Percentiles rank a stretch among this genome's conserved stretches.
These are phyloP conservation scores for Odontamblyopus rebecca DNA, from an alignment of 2,797 vertebrate species.

Conservation along the genomic window DNA sequence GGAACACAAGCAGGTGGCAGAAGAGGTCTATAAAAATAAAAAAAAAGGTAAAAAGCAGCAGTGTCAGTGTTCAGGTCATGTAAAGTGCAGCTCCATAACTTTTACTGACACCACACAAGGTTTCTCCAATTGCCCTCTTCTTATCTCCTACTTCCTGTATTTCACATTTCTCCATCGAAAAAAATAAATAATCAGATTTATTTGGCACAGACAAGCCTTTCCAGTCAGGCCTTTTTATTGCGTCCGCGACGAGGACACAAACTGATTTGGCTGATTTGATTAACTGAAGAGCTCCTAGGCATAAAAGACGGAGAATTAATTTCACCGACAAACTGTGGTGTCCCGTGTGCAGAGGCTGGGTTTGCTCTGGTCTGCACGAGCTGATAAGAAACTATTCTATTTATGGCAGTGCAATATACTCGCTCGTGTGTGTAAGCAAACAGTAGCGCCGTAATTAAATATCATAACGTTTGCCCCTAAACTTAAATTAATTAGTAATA, in stretches of 20 bases:
- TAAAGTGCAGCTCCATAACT: conserved; percentile 14
- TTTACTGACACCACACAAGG: conserved; percentile 6
- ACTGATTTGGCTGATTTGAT: conserved; percentile 72
- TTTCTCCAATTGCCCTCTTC: conserved; percentile 11
- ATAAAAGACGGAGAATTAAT: conserved; percentile 65
- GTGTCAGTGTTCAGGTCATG: not conserved
- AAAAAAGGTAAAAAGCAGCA: too few relatives aligned
- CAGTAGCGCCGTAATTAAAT: conserved; percentile 70
- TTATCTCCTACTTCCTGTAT: conserved; percentile 32
- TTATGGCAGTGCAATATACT: conserved; percentile 68
- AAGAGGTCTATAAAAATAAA: too few relatives aligned
- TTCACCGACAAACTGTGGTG: conserved; percentile 52
- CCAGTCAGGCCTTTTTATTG: conserved; percentile 65
- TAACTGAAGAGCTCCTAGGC: conserved; percentile 64
- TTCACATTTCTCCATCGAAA: conserved; percentile 40
- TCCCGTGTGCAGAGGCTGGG: conserved; percentile 42
- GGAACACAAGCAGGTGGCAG: too few relatives aligned
- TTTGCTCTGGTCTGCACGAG: conserved; percentile 48
- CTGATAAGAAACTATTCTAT: conserved; percentile 71
- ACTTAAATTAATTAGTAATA: too few relatives aligned
- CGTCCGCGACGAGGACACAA: conserved; percentile 45
- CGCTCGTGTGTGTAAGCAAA: conserved; percentile 64
- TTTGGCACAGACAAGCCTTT: conserved; percentile 53
- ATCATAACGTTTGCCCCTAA: conserved; percentile 40
- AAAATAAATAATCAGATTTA: conserved; percentile 59